phyloP scores from a whole-genome alignment of 2,113 vertebrate genomes.

The pig (Sus scrofa) region T2T-Sscrofa CM000812.6:156845501-156846000 shows the following conservation, averaged over 20 bases:
- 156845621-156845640: too few species aligned
- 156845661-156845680: not conserved
- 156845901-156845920: not conserved
- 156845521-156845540: rapidly evolving
- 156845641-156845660: too few species aligned
- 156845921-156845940: not conserved
- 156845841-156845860: not conserved
- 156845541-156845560: rapidly evolving
- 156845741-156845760: not conserved
- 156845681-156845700: not conserved
- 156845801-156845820: not conserved
- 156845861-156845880: not conserved
- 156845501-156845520: too few species aligned
- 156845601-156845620: rapidly evolving
- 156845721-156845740: rapidly evolving
- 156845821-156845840: not conserved
- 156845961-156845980: not conserved
- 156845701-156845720: not conserved
- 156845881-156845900: not conserved
- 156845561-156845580: not conserved
- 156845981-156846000: not conserved
- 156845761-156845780: not conserved
- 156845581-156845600: rapidly evolving
- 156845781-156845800: rapidly evolving
- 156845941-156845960: not conserved